These are phyloP conservation scores for Cantharis lateralis DNA, from an alignment of 2,888 invertebrate genomes.

Conservation along the genomic window DNA sequence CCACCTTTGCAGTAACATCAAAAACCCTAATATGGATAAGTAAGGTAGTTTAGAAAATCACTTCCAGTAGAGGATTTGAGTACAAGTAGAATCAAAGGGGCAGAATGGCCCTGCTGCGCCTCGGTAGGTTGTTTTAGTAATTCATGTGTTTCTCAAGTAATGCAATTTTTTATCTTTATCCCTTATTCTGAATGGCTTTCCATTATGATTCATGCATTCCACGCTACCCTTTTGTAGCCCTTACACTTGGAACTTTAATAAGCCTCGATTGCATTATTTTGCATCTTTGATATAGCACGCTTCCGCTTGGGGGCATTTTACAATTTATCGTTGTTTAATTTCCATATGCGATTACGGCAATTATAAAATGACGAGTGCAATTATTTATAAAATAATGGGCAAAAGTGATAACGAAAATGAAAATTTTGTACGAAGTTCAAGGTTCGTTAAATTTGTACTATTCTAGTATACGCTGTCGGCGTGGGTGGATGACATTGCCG, in stretches of 20 bases:
- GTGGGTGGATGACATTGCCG: slow-evolving; percentile 5
- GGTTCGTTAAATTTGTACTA: slow-evolving; percentile 2
- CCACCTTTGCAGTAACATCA: neutral
- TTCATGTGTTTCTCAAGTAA: neutral
- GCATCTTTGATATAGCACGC: neutral
- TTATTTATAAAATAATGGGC: neutral
- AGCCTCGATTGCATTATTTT: neutral
- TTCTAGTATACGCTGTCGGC: neutral
- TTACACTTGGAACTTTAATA: neutral
- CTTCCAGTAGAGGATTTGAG: neutral
- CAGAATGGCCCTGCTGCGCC: neutral
- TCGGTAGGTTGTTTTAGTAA: neutral
- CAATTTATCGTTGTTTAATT: neutral
- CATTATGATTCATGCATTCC: neutral
- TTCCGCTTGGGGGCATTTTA: neutral
- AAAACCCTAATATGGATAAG: neutral
- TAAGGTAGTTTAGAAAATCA: neutral
- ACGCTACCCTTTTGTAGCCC: neutral
- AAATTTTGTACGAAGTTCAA: slow-evolving; percentile 15
- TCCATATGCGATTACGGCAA: neutral
- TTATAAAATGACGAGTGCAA: neutral
- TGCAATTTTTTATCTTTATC: neutral
- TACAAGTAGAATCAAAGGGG: neutral
- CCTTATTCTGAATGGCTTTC: neutral
- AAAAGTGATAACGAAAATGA: neutral